Evolutionary conservation across 2,888 invertebrate genomes (phyloP), one percentile per base, ranked within the genome.

Genomic region (Dryobota labecula): DNA sequence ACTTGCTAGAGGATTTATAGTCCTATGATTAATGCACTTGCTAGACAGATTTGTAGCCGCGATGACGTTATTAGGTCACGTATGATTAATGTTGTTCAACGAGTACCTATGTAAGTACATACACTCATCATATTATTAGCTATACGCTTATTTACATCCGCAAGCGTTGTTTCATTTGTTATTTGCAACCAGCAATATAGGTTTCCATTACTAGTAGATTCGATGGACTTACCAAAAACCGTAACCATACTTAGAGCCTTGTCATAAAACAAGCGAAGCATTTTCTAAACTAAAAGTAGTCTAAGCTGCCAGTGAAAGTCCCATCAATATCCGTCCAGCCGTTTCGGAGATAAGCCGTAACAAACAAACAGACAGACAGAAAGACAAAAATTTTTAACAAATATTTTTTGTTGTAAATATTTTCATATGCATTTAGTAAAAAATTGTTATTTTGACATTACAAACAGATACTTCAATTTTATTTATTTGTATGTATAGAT

Each of bases 1-100:
- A 54, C 30, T 7, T 30, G 5, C 20, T 20, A 20, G 30, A 20
- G 5, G 8, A 18, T n/a, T n/a, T 20, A 18, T 62, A 36, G 5
- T 24, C 1, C 0, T 24, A 30, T 78, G 36, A 71, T 43, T 36
- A 78, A 54, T 72, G 30, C 36, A 45, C 43, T 54, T 60, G 33
- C 1, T 18, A 24, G n/a, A 45, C 20, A 27, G 51, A 78, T 64
- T 43, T 49, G 24, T 49, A n/a, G 43, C 15, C 6, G 5, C 24
- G 27, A 11, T 54, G 58, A 54, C 53, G 36, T 49, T 64, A 78
- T 64, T 38, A 18, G 60, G 60, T 51, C 65, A 54, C 20, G 11
- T 45, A 30, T 78, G 49, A 76, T 60, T 64, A 56, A 78, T 76
- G 49, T 41, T 33, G 2, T n/a, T 30, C 13, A 49, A 24, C 20